Conservation (phyloP, 2,888 invertebrate genomes). For the Melolontha melolontha region DNA sequence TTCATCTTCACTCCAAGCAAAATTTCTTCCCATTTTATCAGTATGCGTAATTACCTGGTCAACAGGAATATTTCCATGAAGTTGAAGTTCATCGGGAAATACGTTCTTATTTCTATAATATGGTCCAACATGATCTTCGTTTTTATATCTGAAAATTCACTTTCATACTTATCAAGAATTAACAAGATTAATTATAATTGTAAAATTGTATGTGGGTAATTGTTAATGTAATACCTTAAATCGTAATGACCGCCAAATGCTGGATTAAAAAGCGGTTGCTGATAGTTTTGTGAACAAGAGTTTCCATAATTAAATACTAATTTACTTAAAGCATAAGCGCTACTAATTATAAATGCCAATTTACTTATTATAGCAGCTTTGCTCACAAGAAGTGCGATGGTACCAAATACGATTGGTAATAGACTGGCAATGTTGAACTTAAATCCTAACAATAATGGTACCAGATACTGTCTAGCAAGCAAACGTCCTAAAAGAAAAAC, state of each 20-base stretch:
- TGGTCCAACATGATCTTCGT: constrained; percentile 57
- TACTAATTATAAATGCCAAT: constrained; percentile 77
- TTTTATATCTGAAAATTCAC: constrained; percentile 52
- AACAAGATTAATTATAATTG: too few species aligned
- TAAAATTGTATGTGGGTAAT: too few species aligned
- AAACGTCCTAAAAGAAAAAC: constrained; percentile 73
- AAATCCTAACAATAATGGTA: constrained; percentile 82
- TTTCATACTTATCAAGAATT: too few species aligned
- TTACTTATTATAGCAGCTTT: constrained; percentile 83
- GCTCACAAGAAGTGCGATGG: constrained; percentile 78
- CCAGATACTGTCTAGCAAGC: constrained; percentile 77
- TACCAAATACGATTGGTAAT: constrained; percentile 78
- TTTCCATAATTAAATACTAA: constrained; percentile 56
- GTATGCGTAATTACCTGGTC: constrained; percentile 49
- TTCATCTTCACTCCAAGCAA: constrained; percentile 63
- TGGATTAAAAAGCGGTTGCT: constrained; percentile 48
- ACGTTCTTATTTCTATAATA: constrained; percentile 58
- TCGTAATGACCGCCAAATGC: constrained; percentile 46
- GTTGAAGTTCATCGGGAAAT: constrained; percentile 50
- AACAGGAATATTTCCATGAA: constrained; percentile 48
- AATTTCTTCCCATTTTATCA: constrained; percentile 58
- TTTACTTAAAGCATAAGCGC: constrained; percentile 73
- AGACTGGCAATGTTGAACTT: constrained; percentile 84
- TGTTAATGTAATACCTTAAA: constrained; percentile 29
- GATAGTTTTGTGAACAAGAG: constrained; percentile 45